Evolutionary conservation across 2,797 vertebrate species (phyloP), one percentile per base, ranked within the genome.

Genomic region (Dipus sagitta): DNA sequence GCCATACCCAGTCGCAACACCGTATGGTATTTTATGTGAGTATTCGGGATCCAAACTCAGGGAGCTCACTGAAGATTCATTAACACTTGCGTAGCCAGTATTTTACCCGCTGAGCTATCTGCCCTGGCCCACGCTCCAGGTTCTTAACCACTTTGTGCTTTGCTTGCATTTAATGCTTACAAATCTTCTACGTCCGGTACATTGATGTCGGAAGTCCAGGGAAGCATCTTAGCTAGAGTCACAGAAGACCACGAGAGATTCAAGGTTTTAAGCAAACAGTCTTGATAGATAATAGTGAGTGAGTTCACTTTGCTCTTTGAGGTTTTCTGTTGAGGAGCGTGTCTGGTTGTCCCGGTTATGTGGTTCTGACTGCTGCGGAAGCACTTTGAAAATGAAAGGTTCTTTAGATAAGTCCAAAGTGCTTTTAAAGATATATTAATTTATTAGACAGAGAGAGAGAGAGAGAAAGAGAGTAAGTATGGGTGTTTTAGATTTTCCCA

Each of bases 221-320:
- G 54, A 72, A 60, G 11, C 18, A 32, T 76, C 71, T 95, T 67
- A 47, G 30, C 78, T 87, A 60, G 6, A 52, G 9, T 42, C 60
- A 75, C 18, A 34, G 34, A 80, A 85, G 78, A 38, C 54, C 30
- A 74, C 83, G 84, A 52, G 89, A 28, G 26, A 74, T 20, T 6
- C 21, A 72, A 75, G 89, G 34, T 87, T 91, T 91, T 62, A 82
- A 82, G 75, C 58, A n/a, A 21, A 86, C 32, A 47, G 32, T 26
- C n/a, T 32, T 81, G 60, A 47, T 47, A 90, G 94, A 90, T 71
- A 88, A 72, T 24, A 74, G 3, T 65, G 21, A 88, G 30, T 38
- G 74, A 4, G 15, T 38, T 90, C 38, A 38, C 93, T 93, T 91
- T 23, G 90, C 60, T 88, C 23, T 86, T 71, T 78, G 60, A 88